Base-by-base conservation (phyloP, 2,888 invertebrate species). In the Nomada ferruginata region DNA sequence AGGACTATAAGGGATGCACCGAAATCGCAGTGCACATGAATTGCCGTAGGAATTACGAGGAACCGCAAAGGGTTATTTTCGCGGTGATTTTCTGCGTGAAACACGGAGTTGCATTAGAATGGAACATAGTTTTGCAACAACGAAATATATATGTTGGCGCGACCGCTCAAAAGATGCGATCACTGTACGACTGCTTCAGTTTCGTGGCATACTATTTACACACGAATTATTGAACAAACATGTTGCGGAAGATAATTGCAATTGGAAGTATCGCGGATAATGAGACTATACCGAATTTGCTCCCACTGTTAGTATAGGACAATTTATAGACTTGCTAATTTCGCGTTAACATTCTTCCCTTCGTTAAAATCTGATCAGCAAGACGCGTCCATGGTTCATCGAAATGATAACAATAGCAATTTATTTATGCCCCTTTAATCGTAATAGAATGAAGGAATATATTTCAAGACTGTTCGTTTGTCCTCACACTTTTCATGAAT, bases 51-150 rank as follows among this genome's bases (percentile, higher is more conserved):
- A 59, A 15, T 52, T 26, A 10, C 23, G 2, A 26, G 23, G n/a
- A 42, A 69, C 26, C 47, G 71, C 79, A 78, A 79, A 71, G 61
- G 71, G 79, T 79, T 65, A 20, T 10, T 53, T 47, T 44, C 20
- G 18, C 15, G 13, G 15, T n/a, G 11, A 10, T 63, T 5, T 11
- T 59, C 15, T 15, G 29, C 47, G 53, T 47, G 7, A 52, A 52
- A 53, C 15, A 68, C 4, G 1, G 36, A 1, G 4, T 52, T 68
- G n/a, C 44, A 55, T 57, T 29, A 36, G 13, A 42, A n/a, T 15
- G 4, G 15, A 9, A 55, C 15, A 63, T 10, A 18, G 11, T 59
- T 29, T 59, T 50, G 69, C 44, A 47, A 57, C 13, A 57, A 44
- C 10, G 7, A 15, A 23, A 23, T 7, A n/a, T 15, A 53, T 36